Conservation (phyloP, 2,113 vertebrate genomes). For the Regulus satrapa region DNA sequence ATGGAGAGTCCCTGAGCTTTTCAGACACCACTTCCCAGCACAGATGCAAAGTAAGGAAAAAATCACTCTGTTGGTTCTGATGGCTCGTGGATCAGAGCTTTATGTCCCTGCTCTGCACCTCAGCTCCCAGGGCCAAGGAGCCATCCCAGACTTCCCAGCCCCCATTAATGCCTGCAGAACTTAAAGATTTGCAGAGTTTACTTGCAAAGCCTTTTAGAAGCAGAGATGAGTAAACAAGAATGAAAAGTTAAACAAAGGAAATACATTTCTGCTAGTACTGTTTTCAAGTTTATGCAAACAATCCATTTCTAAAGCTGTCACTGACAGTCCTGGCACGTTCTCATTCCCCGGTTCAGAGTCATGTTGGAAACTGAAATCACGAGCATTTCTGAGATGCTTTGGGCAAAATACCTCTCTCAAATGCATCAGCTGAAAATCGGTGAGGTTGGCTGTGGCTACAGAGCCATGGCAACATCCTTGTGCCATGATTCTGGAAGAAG, state of each 20-base stretch:
- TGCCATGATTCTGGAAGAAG: neutral
- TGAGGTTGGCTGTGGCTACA: neutral
- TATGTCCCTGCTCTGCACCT: neutral
- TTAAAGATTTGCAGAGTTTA: conserved; percentile 73
- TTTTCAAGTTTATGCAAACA: conserved; percentile 76
- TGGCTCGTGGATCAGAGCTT: neutral
- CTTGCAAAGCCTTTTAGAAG: conserved; percentile 77
- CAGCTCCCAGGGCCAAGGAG: neutral
- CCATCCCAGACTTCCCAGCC: conserved; percentile 19
- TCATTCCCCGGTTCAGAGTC: conserved; percentile 19
- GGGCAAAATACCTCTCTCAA: conserved; percentile 29
- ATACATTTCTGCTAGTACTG: conserved; percentile 73
- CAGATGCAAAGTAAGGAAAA: neutral
- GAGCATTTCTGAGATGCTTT: conserved; percentile 62
- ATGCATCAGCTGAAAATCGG: neutral
- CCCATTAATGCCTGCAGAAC: conserved; percentile 43
- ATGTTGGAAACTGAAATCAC: conserved; percentile 25
- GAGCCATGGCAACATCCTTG: neutral
- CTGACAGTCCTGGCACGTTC: conserved; percentile 62
- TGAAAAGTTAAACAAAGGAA: conserved; percentile 74
- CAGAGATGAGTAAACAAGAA: conserved; percentile 71
- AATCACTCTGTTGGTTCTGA: neutral
- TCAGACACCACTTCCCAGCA: neutral
- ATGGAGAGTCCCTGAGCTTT: neutral
- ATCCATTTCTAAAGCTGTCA: conserved; percentile 67